Conservation (phyloP, 1,140 invertebrate genomes). For the Halyomorpha halys region DNA sequence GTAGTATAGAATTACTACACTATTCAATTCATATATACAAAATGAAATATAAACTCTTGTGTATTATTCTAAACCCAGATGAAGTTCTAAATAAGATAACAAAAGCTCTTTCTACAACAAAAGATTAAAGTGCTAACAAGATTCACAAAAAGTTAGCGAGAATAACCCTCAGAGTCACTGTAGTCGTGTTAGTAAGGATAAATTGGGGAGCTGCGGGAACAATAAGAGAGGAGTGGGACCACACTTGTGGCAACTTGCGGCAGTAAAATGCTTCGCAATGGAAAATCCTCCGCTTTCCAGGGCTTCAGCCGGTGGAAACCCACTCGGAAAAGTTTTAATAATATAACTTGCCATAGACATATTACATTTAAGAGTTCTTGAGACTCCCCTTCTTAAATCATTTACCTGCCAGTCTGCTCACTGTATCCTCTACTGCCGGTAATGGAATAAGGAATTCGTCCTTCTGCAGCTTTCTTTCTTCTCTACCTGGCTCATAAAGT, state of each 20-base stretch:
- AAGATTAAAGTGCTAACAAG: too few species aligned
- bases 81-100: too few species aligned
- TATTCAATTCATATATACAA: too few species aligned
- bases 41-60: too few species aligned
- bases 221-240: not conserved
- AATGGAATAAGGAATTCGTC: conserved; percentile 8
- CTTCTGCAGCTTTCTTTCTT: not conserved
- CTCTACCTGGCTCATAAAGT: not conserved
- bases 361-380: conserved; percentile 10
- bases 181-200: not conserved
- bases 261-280: conserved; percentile 8
- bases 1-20: too few species aligned
- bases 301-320: not conserved
- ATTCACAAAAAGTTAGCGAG: too few species aligned
- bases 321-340: conserved; percentile 14
- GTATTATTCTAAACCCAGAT: too few species aligned
- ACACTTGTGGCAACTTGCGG: conserved; percentile 11
- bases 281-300: conserved; percentile 8
- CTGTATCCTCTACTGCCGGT: not conserved
- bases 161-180: too few species aligned
- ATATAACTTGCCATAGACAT: conserved; percentile 16
- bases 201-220: not conserved
- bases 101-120: too few species aligned
- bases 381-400: conserved; percentile 9
- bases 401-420: not conserved